Base-by-base conservation (phyloP, 1,140 invertebrate genomes). In the Hylaeus volcanicus region DNA sequence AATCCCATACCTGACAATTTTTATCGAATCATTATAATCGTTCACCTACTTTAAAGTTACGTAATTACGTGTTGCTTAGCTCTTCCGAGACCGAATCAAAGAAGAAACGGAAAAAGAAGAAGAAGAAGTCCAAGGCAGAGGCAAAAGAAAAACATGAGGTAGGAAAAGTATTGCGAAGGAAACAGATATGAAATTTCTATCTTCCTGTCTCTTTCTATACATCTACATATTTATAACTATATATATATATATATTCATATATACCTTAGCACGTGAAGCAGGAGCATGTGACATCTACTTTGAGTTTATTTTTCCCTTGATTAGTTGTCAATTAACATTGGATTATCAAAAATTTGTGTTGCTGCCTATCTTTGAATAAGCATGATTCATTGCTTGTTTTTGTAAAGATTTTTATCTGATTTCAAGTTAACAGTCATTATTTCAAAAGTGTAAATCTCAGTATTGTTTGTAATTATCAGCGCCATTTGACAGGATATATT, bases 381-480 rank as follows among this genome's bases (percentile, higher is more conserved):
- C 90, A 91, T 89, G 89, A 88, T 84, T 88, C 86, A 87, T 88
- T 89, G 88, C 89, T 89, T 90, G 81, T 88, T 87, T 88, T 65
- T 79, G 86, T 87, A 85, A 80, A 80, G 68, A 88, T 81, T 87
- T 86, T 88, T 90, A 88, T 90, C 86, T 92, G 88, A 91, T 91
- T 93, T 92, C 87, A 91, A 91, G 88, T 91, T 91, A 91, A 90
- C 86, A 87, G 90, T 91, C 91, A 92, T 92, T 89, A 92, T 93
- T 93, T 93, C 92, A 92, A 93, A 79, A 93, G 90, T 92, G 90
- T 93, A 93, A 93, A 93, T 92, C 92, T 92, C 91, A 92, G 92
- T 93, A 93, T 92, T 93, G 92, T 93, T 93, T 93, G 89, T 92
- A 93, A 93, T 93, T 93, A 93, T 93, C 92, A 93, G 92, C 92